Evolutionary conservation across 2,797 vertebrate species (phyloP).

Genomic region (Delichon dasypus): DNA sequence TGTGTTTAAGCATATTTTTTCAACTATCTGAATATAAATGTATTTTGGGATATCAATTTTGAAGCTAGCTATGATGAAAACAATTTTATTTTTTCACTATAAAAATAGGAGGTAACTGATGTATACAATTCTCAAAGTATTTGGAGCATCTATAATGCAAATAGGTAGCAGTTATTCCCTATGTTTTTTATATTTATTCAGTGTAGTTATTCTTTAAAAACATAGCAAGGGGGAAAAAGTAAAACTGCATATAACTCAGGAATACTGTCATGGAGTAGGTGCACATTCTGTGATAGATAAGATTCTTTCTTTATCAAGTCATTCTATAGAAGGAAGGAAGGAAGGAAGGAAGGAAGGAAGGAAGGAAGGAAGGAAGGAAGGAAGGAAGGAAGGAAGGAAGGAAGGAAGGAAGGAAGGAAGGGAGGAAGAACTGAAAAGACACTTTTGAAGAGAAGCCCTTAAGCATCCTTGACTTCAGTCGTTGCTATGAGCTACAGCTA

Average conservation of each 20-base stretch:
- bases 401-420: not conserved
- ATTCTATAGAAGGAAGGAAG: no score
- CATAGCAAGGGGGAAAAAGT: accelerated
- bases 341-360: no score
- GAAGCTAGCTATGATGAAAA: not conserved
- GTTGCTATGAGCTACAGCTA: not conserved
- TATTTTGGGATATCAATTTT: not conserved
- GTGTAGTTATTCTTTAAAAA: not conserved
- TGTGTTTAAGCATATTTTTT: not conserved
- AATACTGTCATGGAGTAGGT: not conserved
- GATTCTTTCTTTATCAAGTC: not conserved
- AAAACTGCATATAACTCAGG: not conserved
- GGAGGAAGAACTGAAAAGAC: not conserved
- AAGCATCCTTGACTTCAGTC: not conserved
- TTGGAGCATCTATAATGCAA: not conserved
- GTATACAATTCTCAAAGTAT: not conserved
- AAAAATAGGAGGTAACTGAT: not conserved
- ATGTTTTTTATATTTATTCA: not conserved
- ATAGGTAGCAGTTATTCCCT: not conserved
- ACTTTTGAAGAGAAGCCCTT: not conserved
- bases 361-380: no score
- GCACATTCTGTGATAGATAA: not conserved
- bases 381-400: not conserved
- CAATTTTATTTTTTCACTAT: not conserved
- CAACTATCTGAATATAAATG: not conserved